Percentiles rank a stretch among this genome's conserved stretches.
Conservation (phyloP, 2,797 vertebrate species). For the Taeniopygia guttata region DNA sequence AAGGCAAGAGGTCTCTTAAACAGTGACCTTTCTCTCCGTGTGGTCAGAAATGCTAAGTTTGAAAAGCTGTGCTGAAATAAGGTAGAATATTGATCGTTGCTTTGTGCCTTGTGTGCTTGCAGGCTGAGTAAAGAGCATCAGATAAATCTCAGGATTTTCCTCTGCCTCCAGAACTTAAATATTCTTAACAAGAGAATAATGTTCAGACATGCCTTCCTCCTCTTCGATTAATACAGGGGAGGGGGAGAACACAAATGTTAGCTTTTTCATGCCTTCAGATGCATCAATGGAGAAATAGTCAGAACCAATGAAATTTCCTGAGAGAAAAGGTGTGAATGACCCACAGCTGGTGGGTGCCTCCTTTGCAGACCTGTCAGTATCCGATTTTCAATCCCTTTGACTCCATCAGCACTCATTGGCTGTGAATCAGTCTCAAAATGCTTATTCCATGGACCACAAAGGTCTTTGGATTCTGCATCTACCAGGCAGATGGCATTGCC, state of each 20-base stretch:
- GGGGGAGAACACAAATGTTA: background rate
- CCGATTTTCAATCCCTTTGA: slow-evolving; percentile 8
- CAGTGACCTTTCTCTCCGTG: background rate
- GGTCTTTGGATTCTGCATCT: background rate
- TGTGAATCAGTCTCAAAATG: background rate
- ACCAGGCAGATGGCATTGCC: slow-evolving; percentile 52
- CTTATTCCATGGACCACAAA: background rate
- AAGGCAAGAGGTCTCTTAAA: slow-evolving; percentile 12
- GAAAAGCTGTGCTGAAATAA: background rate
- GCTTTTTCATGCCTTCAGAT: background rate
- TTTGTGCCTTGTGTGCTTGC: background rate
- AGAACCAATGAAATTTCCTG: background rate
- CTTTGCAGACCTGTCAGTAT: background rate
- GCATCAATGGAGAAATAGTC: background rate
- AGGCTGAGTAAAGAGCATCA: background rate
- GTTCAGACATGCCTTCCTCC: background rate
- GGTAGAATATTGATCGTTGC: background rate
- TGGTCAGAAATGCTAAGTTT: slow-evolving; percentile 25
- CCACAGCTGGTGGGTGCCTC: background rate
- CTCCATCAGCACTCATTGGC: background rate
- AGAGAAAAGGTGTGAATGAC: background rate
- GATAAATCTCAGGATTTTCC: background rate
- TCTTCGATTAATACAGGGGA: background rate
- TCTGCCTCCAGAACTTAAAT: background rate
- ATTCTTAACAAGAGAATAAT: background rate